These are phyloP conservation scores for Nomada fucata DNA, from an alignment of 2,888 invertebrate species.

Conservation along the genomic window DNA sequence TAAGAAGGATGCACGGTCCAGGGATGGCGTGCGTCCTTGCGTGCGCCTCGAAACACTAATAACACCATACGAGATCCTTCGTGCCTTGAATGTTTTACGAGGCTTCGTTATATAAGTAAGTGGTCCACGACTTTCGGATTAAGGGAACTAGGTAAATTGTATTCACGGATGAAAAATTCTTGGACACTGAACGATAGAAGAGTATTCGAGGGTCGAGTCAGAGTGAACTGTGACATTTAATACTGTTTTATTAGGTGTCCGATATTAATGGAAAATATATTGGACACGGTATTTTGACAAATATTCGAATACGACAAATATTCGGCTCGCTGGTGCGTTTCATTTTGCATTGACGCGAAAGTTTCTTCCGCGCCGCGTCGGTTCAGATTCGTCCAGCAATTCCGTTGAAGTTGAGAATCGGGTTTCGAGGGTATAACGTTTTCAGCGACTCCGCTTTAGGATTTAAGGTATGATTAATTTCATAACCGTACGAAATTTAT, in stretches of 20 bases:
- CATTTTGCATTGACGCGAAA: not conserved
- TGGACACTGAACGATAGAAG: not conserved
- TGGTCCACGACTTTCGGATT: not conserved
- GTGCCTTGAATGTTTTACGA: not conserved
- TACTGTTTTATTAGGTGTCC: no score
- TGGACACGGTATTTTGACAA: no score
- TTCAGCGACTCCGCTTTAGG: not conserved
- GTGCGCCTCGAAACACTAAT: constrained; percentile 23
- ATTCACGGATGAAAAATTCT: not conserved
- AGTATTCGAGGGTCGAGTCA: not conserved
- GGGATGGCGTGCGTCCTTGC: constrained; percentile 49
- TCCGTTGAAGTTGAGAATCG: constrained; percentile 7
- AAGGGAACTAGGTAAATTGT: not conserved
- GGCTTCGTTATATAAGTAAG: not conserved
- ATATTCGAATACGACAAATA: not conserved
- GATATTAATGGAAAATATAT: no score
- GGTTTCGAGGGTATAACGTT: constrained; percentile 5
- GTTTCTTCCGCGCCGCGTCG: not conserved
- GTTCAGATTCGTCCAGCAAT: constrained; percentile 6
- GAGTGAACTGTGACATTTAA: not conserved
- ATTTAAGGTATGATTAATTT: not conserved
- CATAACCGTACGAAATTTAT: not conserved
- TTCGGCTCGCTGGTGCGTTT: no score
- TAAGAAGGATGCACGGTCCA: constrained; percentile 51
- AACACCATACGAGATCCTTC: not conserved